phyloP scores from a whole-genome alignment of 2,888 invertebrate genomes.

The Branchipolynoe longqiensis region DNA sequence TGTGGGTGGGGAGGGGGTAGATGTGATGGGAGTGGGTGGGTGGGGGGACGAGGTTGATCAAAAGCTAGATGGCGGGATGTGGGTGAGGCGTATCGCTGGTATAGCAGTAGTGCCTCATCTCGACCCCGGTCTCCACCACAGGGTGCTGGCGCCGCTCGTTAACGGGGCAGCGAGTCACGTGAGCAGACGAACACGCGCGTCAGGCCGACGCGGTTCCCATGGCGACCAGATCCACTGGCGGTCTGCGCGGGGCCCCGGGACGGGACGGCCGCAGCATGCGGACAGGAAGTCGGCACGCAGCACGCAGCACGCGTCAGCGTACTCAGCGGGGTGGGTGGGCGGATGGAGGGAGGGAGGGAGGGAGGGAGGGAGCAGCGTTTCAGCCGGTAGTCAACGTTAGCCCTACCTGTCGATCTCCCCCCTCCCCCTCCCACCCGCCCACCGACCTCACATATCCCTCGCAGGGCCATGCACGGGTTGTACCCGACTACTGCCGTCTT shows the following conservation, averaged over 20 bases:
- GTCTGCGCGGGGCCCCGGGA: slow-evolving; percentile 7
- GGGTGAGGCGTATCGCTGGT: neutral
- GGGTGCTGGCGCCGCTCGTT: slow-evolving; percentile 14
- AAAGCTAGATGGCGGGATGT: slow-evolving; percentile 8
- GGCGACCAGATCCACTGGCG: slow-evolving; percentile 10
- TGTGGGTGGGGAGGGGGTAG: too few relatives aligned
- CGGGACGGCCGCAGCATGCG: neutral
- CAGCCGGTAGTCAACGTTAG: too few relatives aligned
- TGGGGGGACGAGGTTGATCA: neutral
- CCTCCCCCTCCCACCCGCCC: too few relatives aligned
- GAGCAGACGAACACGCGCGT: neutral
- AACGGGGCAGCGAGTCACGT: neutral
- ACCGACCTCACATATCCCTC: too few relatives aligned
- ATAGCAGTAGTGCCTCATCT: neutral
- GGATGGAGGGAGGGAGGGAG: neutral
- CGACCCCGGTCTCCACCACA: slow-evolving; percentile 15
- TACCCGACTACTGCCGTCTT: too few relatives aligned
- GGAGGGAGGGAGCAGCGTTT: neutral
- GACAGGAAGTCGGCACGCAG: neutral
- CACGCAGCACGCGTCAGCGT: neutral
- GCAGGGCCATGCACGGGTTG: too few relatives aligned
- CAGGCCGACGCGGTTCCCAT: slow-evolving; percentile 30
- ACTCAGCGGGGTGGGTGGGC: neutral
- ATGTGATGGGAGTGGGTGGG: neutral
- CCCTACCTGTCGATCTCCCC: too few relatives aligned